Base-by-base conservation (phyloP, 1,140 invertebrate genomes). In the Drosophila sulfurigaster region DNA sequence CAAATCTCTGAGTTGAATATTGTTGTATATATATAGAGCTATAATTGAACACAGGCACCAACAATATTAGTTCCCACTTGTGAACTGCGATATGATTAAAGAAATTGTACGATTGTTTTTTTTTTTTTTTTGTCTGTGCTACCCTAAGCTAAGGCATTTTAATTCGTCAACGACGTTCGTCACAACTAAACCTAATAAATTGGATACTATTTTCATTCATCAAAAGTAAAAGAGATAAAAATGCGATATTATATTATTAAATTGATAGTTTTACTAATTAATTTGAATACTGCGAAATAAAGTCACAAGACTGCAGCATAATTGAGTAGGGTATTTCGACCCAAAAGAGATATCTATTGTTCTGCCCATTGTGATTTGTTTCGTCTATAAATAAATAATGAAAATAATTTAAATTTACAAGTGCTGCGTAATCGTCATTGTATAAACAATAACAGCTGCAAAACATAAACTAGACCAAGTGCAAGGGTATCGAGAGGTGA, bases 51-150 rank as follows among this genome's bases (percentile, higher is more conserved):
- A 11, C 20, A 3, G 30, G 10, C 60, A 49, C 51, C 28, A 54
- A 51, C 35, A 57, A 45, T 32, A 38, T 45, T 57, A 77, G 48
- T 66, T 59, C 46, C 46, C 75, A 77, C 63, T 73, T 72, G 56
- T 60, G 32, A 57, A 49, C 32, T 32, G 62, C 69, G 74, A 77
- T 77, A 77, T 77, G 75, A 77, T 71, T 75, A 75, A 46, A 65
- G 35, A 56, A 71, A 59, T 65, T 71, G 45, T 30, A 46, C 20
- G 46, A 32, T 43, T 46, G 41, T 30, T 59, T 32, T 20, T 20
- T 20, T 20, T 20, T 2, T 20, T 25, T 1, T 16, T 51, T 49
- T 64, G 35, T 64, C 49, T 63, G 6, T 35, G 51, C 54, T 65
- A 65, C 63, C 5, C 63, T 46, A 32, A 1, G 4, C 0, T 7